Conservation (phyloP, 2,888 invertebrate species). For the Ganaspis brasiliensis region DNA sequence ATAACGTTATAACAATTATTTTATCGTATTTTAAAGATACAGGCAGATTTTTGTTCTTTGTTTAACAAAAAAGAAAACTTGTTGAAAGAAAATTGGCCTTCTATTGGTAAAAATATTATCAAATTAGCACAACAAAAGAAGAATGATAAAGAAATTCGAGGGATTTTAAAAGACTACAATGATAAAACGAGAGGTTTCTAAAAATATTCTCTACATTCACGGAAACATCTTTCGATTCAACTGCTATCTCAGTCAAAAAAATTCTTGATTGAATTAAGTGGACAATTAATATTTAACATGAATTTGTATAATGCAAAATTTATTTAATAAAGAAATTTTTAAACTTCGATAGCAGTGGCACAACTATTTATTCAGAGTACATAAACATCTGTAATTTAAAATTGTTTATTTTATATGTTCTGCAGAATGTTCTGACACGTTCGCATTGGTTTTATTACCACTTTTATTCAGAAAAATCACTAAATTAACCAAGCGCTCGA, state of each 20-base stretch:
- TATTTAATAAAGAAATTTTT: too few relatives aligned
- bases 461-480: conserved; percentile 46
- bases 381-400: not conserved
- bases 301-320: not conserved
- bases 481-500: conserved; percentile 46
- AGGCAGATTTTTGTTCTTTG: conserved; percentile 35
- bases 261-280: too few relatives aligned
- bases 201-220: not conserved
- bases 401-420: not conserved
- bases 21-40: conserved; percentile 42
- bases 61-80: conserved; percentile 36
- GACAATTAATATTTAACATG: too few relatives aligned
- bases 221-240: too few relatives aligned
- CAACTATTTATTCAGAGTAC: not conserved
- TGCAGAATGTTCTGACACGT: not conserved
- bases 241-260: too few relatives aligned
- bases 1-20: conserved; percentile 3
- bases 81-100: conserved; percentile 42
- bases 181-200: not conserved
- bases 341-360: too few relatives aligned
- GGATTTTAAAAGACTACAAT: conserved; percentile 16
- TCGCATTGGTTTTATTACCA: conserved; percentile 47
- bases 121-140: conserved; percentile 13
- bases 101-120: conserved; percentile 28
- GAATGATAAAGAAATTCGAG: conserved; percentile 40